Evolutionary conservation across 2,888 invertebrate genomes (phyloP), one percentile per base, ranked within the genome.

Genomic region (Euproctis similis): DNA sequence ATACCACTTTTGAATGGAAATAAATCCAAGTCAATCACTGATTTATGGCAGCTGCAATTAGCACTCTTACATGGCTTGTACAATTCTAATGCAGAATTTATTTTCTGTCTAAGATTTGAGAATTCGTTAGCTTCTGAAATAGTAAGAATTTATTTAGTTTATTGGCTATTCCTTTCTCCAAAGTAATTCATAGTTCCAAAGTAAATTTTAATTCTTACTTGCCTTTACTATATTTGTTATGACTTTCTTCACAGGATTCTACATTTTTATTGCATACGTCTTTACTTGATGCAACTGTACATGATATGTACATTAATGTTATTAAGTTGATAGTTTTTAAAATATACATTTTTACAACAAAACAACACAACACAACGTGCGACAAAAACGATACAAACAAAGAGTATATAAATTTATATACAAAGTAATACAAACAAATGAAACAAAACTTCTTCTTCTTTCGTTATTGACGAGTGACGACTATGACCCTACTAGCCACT

Each of bases 1-100:
- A 97, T 93, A 22, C 95, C 95, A 49, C 86, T 74, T 44, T 85
- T 74, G 69, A 92, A 97, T 4, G 88, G 85, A 28, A 70, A 70
- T 30, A 97, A 80, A 67, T 96, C 95, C 12, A 85, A 71, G 7
- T 85, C 67, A 30, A 96, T 89, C 4, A 91, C 88, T 47, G 82
- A 62, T 30, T 68, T 65, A 58, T 89, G 87, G 56, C 93, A 93
- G 26, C 78, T 85, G 60, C 92, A 92, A 42, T 88, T 88, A 24
- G 46, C 62, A 12, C 52, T 61, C 27, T 84, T 68, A 61, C 91
- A 92, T 6, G 88, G 86, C 31, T 59, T 50, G 55, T 89, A 89
- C 4, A 71, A 54, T 10, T 68, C 56, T 26, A 81, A 39, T 1
- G 90, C 88, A 8, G 68, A 48, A 26, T 81, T 56, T 32, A 92